Evolutionary conservation across 2,113 vertebrate species (phyloP), one percentile per base, ranked within the genome.

Genomic region (Epinephelus fuscoguttatus): DNA sequence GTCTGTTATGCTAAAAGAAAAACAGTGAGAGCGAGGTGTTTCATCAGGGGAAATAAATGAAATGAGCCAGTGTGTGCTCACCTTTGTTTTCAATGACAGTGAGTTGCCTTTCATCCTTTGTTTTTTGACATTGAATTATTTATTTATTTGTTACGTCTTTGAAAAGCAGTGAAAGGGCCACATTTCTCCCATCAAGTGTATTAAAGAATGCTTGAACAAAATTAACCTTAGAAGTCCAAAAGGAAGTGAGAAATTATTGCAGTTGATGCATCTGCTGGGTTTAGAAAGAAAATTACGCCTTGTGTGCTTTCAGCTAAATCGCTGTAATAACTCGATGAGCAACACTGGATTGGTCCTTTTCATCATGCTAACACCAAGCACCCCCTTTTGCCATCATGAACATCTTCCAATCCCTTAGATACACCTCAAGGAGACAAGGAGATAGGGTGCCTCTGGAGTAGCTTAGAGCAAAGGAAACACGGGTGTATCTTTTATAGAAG

Each of bases 41-140:
- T 71, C 13, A 63, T 57, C 71, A 66, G 59, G 66, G 59, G 40
- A 75, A 70, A 83, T 78, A 25, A 76, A 69, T 23, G 18, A 70
- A 49, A 55, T 42, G 42, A 71, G 67, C 10, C 45, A 70, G 55
- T 21, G 33, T 37, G 23, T 18, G 12, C 62, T 25, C 2, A n/a
- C 53, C 23, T 52, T 45, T 52, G 30, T 83, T 71, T 56, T 47
- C 47, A 70, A 12, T 63, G n/a, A 25, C 66, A 72, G 6, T 4
- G 12, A 72, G 14, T 52, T 5, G 59, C 52, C 30, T 60, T 78
- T 67, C 37, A 49, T 84, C 21, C 15, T 33, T 72, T 30, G 2
- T 45, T 52, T 62, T 55, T 47, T 71, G 8, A 56, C 49, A 57
- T 6, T 72, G 52, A 72, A 18, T 10, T 19, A 56, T 56, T 56